Evolutionary conservation across 2,797 vertebrate species (phyloP), one percentile per base, ranked within the genome.

Genomic region (Champsocephalus gunnari): DNA sequence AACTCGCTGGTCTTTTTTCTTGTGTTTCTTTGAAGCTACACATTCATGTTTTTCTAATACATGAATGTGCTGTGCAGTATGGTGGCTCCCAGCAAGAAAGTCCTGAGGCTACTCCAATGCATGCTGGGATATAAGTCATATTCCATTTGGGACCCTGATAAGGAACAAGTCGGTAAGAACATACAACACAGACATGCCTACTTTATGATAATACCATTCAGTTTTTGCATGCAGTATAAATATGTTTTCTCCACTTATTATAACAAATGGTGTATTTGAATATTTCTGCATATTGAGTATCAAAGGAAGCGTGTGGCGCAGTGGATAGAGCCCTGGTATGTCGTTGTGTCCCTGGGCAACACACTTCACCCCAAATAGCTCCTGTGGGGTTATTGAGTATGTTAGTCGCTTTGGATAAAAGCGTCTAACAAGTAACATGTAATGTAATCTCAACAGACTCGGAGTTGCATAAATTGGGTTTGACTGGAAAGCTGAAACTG

Each of bases 81-180:
- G 8, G 34, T n/a, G 62, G 21, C 49, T 75, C 69, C 71, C 50
- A 77, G 74, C 43, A 68, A 50, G 24, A 71, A 38, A 13, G 49
- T 66, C 83, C 81, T 12, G 50, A 81, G 59, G 73, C 61, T 66
- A 43, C 71, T 41, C 28, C 50, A 55, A 9, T 65, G 70, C 63
- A 84, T 81, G 65, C 64, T 79, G 79, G 73, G 71, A 76, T 75
- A 57, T 53, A 60, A 43, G 62, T 72, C 48, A 54, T 51, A 38
- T 38, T 56, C 69, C 32, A 50, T 68, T 55, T 41, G 38, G 34
- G 21, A 62, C 54, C 21, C 59, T 75, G 73, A 80, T 77, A 69
- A 38, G 55, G n/a, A 77, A 69, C 12, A 77, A 72, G 17, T 19
- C 68, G 19, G 21, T 54, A 45, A 38, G 5, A 38, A 38, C 34